Percentiles rank a stretch among this genome's conserved stretches.
These are phyloP conservation scores for Gasteruption jaculator DNA, from an alignment of 2,888 invertebrate genomes.

Conservation along the genomic window DNA sequence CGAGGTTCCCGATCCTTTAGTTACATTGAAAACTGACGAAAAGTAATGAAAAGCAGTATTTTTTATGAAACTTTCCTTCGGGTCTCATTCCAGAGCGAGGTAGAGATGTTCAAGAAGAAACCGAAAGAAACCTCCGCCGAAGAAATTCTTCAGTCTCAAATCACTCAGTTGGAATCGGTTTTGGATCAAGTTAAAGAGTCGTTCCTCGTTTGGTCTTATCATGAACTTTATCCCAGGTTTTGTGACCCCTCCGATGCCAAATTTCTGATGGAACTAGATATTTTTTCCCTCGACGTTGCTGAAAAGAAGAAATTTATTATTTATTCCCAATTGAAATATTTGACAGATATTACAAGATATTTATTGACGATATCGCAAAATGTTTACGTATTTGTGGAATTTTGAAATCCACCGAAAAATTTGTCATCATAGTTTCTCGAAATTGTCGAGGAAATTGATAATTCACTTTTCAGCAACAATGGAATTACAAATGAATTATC, in stretches of 20 bases:
- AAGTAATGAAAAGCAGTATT: too few relatives aligned
- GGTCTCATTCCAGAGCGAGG: too few relatives aligned
- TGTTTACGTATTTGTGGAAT: too few relatives aligned
- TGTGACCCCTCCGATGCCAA: too few relatives aligned
- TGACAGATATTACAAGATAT: too few relatives aligned
- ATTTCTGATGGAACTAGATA: too few relatives aligned
- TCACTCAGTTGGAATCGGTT: constrained; percentile 46
- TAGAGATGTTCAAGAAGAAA: too few relatives aligned
- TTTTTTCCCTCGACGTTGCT: too few relatives aligned
- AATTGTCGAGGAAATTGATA: constrained; percentile 2
- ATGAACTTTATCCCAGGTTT: constrained; percentile 53
- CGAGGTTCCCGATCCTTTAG: constrained; percentile 41
- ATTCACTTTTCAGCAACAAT: background rate
- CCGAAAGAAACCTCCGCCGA: constrained; percentile 33
- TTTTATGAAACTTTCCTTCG: too few relatives aligned
- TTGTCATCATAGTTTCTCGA: constrained; percentile 1
- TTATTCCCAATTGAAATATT: too few relatives aligned
- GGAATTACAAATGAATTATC: background rate
- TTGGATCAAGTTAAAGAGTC: constrained; percentile 48
- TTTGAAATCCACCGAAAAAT: too few relatives aligned
- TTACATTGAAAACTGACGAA: background rate
- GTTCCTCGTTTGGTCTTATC: constrained; percentile 49
- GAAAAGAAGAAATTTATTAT: too few relatives aligned
- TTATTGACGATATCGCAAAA: background rate
- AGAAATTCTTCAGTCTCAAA: constrained; percentile 39